phyloP scores from a whole-genome alignment of 1,140 invertebrate species.

The Hycleus phaleratus region DNA sequence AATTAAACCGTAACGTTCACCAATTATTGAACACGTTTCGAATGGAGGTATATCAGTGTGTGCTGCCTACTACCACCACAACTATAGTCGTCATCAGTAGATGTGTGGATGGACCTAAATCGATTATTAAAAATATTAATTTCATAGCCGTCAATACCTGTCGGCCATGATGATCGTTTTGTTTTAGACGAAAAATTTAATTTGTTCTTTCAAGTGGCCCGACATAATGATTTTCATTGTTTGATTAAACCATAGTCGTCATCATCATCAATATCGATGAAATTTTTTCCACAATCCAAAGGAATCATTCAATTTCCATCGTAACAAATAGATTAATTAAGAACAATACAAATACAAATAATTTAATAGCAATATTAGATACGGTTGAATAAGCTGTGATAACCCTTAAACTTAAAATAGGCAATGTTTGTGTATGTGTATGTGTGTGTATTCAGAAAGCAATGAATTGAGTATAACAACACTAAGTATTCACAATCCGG shows the following conservation, averaged over 20 bases:
- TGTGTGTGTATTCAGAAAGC: slow-evolving; percentile 30
- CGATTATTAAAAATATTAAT: slow-evolving; percentile 31
- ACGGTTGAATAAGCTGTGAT: slow-evolving; percentile 3
- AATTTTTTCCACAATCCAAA: background rate
- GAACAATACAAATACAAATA: slow-evolving; percentile 22
- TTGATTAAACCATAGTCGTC: background rate
- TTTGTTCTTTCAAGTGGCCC: slow-evolving; percentile 18
- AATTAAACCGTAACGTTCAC: slow-evolving; percentile 12
- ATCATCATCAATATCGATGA: background rate
- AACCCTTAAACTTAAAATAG: slow-evolving; percentile 26
- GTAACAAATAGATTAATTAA: background rate
- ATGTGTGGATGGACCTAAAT: slow-evolving; percentile 15
- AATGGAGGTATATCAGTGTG: background rate
- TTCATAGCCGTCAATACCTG: slow-evolving; percentile 25
- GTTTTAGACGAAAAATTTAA: slow-evolving; percentile 17
- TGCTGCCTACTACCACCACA: too few relatives aligned
- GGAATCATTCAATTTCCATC: background rate
- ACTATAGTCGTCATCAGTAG: too few relatives aligned
- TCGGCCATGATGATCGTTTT: slow-evolving; percentile 18
- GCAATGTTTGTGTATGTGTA: slow-evolving; percentile 11
- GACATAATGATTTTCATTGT: slow-evolving; percentile 16
- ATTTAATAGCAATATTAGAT: slow-evolving; percentile 24
- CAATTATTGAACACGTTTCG: slow-evolving; percentile 12
- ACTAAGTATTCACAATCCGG: slow-evolving; percentile 33
- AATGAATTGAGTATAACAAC: slow-evolving; percentile 27